These are phyloP conservation scores for Spilosoma lubricipeda DNA, from an alignment of 2,888 invertebrate genomes.

Conservation along the genomic window DNA sequence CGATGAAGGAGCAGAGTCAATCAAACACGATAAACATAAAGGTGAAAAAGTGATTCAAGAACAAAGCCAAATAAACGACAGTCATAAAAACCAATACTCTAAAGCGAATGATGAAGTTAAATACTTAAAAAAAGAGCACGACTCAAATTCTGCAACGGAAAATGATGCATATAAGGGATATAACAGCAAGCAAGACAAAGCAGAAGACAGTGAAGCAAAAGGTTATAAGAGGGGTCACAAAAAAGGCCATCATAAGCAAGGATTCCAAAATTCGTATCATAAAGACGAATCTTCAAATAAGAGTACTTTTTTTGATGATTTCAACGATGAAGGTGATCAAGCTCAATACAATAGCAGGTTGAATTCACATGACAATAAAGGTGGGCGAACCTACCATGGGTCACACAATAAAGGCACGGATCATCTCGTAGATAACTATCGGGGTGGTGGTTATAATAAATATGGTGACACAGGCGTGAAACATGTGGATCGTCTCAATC, in stretches of 20 bases:
- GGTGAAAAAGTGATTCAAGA: slow-evolving; percentile 81
- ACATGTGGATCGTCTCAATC: slow-evolving; percentile 73
- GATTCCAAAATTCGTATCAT: slow-evolving; percentile 89
- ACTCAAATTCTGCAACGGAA: slow-evolving; percentile 77
- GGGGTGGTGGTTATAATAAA: slow-evolving; percentile 74
- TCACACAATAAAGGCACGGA: slow-evolving; percentile 79
- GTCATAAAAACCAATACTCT: slow-evolving; percentile 77
- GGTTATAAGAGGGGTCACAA: slow-evolving; percentile 85
- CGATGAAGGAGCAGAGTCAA: slow-evolving; percentile 74
- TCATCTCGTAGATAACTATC: slow-evolving; percentile 73
- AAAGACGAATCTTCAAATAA: slow-evolving; percentile 90
- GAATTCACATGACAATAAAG: slow-evolving; percentile 77
- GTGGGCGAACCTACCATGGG: slow-evolving; percentile 76
- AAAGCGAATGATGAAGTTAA: slow-evolving; percentile 81
- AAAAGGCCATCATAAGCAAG: slow-evolving; percentile 89
- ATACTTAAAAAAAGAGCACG: slow-evolving; percentile 81
- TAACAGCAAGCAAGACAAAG: slow-evolving; percentile 76
- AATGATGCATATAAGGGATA: slow-evolving; percentile 80
- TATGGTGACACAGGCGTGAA: slow-evolving; percentile 77
- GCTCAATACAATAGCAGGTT: slow-evolving; percentile 76
- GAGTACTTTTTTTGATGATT: slow-evolving; percentile 89
- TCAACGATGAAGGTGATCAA: slow-evolving; percentile 80
- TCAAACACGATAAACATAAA: slow-evolving; percentile 78
- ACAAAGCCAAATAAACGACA: slow-evolving; percentile 75
- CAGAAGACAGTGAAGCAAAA: slow-evolving; percentile 74